Percentiles rank a stretch among this genome's conserved stretches.
Evolutionary conservation across 2,113 vertebrate genomes (phyloP).

Genomic region (Microcebus griseorufus): DNA sequence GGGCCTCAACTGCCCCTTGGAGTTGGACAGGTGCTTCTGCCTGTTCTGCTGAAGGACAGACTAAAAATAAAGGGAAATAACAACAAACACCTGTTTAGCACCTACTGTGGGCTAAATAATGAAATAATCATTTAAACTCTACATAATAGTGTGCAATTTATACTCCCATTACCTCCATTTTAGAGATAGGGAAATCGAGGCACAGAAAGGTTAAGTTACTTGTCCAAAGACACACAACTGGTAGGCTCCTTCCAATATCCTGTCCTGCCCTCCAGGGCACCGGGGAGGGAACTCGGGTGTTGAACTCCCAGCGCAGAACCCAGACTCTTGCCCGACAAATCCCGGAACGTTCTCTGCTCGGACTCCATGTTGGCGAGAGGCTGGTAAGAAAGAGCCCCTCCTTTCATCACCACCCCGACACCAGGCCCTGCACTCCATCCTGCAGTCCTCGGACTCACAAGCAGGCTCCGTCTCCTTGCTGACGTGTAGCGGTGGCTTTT

Average conservation of each 20-base stretch:
- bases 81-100: too few relatives aligned
- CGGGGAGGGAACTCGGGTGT: neutral
- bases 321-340: neutral
- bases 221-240: neutral
- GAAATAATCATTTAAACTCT: neutral
- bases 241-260: neutral
- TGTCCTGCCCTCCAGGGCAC: neutral
- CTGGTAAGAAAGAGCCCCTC: neutral
- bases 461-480: neutral
- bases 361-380: neutral
- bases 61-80: neutral
- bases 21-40: neutral
- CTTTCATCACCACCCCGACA: neutral
- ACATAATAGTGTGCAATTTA: neutral
- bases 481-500: neutral
- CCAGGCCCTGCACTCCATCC: neutral
- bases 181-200: neutral
- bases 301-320: too few relatives aligned
- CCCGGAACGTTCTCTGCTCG: neutral
- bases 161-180: neutral
- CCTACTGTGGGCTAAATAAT: neutral
- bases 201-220: neutral
- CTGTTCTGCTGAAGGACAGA: neutral
- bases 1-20: neutral
- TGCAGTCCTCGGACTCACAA: neutral